Base-by-base conservation (phyloP, 2,888 invertebrate genomes). In the Dasysyrphus albostriatus region DNA sequence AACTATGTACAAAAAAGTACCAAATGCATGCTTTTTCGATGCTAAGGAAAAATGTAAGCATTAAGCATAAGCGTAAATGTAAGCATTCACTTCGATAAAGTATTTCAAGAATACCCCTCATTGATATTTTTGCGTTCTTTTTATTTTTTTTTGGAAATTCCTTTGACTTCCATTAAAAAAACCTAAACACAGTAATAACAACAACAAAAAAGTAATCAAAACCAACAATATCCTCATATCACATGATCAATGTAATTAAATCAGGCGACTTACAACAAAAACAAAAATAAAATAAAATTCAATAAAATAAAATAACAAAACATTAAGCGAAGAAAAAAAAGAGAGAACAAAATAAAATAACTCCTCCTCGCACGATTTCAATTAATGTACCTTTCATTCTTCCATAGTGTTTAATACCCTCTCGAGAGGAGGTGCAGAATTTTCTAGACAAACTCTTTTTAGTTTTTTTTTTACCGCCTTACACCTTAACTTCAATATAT, bases 221-320 rank as follows among this genome's bases (percentile, higher is more conserved):
- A 47, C 73, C 56, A 74, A 74, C 82, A 77, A 69, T 49, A 34
- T 69, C 44, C 81, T 76, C 19, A 42, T 42, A 85, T 85, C 56
- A 82, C 85, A 82, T 85, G 85, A 70, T 74, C 59, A 56, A 82
- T 51, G 74, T 74, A 85, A 85, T 85, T 85, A 82, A 81, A 81
- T 81, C 76, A 85, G 59, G 24, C 54, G 51, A 85, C 54, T 73
- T 61, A 82, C 77, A 69, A 16, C 10, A 49, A 63, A 19, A 37
- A 34, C 16, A 61, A 59, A 34, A 44, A 69, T 47, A 78, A 72
- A 51, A 10, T 32, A 32, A 24, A 24, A 24, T 24, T 2, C 24
- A 24, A 24, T 24, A 24, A 24, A 24, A 24, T 24, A 24, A 24
- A 24, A 24, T 24, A 24, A n/a, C 3, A 24, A 24, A 24, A 24